These are phyloP conservation scores for Maccullochella peelii DNA, from an alignment of 2,113 vertebrate genomes.

Conservation along the genomic window DNA sequence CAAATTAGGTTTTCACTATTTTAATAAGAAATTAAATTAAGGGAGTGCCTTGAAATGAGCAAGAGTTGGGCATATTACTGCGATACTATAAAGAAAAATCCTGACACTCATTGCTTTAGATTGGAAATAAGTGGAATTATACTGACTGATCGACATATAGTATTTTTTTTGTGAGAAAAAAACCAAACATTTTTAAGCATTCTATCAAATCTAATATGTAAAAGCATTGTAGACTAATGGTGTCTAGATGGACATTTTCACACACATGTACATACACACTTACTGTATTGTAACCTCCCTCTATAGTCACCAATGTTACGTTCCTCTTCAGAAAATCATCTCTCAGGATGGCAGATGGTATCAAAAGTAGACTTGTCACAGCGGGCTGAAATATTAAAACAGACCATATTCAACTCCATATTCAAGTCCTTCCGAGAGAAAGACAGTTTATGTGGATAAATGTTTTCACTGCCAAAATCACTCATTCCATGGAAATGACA, in stretches of 20 bases:
- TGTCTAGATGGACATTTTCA: not conserved
- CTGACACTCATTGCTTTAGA: not conserved
- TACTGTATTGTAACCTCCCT: not conserved
- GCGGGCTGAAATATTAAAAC: constrained; percentile 57
- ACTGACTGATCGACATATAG: not conserved
- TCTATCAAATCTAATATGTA: not conserved
- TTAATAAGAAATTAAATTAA: not conserved
- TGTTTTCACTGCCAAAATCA: constrained; percentile 15
- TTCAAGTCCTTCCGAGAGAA: no score
- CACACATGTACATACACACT: not conserved
- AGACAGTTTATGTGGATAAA: not conserved
- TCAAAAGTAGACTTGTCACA: constrained; percentile 54
- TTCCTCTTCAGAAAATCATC: not conserved
- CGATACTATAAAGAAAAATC: not conserved
- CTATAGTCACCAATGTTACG: not conserved
- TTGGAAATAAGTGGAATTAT: not conserved
- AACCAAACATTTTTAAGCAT: not conserved
- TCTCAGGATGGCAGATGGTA: constrained; percentile 55
- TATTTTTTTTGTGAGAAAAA: not conserved
- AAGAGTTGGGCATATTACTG: not conserved
- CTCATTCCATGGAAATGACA: constrained; percentile 18
- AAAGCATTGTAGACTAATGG: not conserved
- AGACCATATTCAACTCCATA: constrained; percentile 44
- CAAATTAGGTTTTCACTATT: not conserved
- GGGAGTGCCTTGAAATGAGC: not conserved